Base-by-base conservation (phyloP, 2,888 invertebrate genomes). In the Notocelia uddmanniana region DNA sequence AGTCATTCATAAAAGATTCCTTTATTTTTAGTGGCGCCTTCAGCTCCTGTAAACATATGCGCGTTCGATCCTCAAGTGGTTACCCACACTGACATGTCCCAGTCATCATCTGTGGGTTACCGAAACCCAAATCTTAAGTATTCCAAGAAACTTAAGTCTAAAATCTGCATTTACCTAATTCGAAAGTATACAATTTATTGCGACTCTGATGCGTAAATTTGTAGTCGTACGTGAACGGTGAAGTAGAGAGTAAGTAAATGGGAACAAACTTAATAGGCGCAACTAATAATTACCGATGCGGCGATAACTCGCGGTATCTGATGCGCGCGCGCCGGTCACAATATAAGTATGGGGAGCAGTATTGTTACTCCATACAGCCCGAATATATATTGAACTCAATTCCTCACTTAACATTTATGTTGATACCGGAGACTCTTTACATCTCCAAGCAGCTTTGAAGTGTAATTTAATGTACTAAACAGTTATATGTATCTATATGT, bases 221-320 rank as follows among this genome's bases (percentile, higher is more conserved):
- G 37, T 41, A 41, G 41, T 41, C 37, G 41, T 41, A 3, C 13
- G 10, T 37, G 11, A 9, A 26, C 26, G 31, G n/a, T 31, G 19
- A 37, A 31, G 19, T 58, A 58, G 57, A 67, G 68, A 60, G 66
- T 57, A 67, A 41, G 64, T 26, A 54, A 68, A 66, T 23, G 41
- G 59, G 59, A 71, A 23, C 66, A 60, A 59, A 71, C 59, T 59
- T 66, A 71, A 66, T 66, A 59, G 70, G 70, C 59, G 64, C 70
- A 59, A 59, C 66, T 59, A 71, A 67, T 66, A 71, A 66, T 26
- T 60, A 45, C 59, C 13, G 63, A 69, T 54, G 52, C 21, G 18
- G 71, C 52, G 71, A 71, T 71, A 67, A 48, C 60, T 45, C 37
- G 45, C 50, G 62, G 21, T 64, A 70, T 64, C 52, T 21, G 52